Percentiles rank a stretch among this genome's conserved stretches.
These are phyloP conservation scores for Aldrovandia affinis DNA, from an alignment of 2,797 vertebrate genomes.

Conservation along the genomic window DNA sequence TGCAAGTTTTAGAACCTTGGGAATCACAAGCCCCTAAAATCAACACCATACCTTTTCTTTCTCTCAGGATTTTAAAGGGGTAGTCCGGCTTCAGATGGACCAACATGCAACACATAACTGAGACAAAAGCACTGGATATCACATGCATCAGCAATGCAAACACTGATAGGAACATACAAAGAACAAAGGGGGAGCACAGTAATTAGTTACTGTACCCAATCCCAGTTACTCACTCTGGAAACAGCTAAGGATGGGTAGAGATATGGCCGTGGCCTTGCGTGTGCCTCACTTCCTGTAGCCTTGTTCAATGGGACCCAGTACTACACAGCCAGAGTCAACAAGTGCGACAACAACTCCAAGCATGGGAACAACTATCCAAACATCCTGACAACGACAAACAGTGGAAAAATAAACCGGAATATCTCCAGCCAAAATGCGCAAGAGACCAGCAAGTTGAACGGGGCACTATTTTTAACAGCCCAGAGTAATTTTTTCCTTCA, in stretches of 20 bases:
- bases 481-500: not conserved
- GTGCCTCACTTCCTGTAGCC: not conserved
- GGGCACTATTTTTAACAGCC: not conserved
- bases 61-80: not conserved
- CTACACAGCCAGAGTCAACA: constrained; percentile 13
- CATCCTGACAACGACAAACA: constrained; percentile 24
- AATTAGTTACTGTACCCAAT: too few species aligned
- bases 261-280: not conserved
- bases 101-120: not conserved
- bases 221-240: not conserved
- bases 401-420: constrained; percentile 15
- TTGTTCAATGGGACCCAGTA: not conserved
- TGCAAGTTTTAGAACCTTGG: not conserved
- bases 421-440: not conserved
- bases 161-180: not conserved
- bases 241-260: not conserved
- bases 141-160: not conserved
- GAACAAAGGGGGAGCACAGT: not conserved
- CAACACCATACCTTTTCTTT: not conserved
- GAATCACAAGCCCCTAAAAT: not conserved
- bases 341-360: not conserved
- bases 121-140: not conserved
- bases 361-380: constrained; percentile 23
- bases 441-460: not conserved
- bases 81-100: not conserved